Evolutionary conservation across 2,113 vertebrate genomes (phyloP).

Genomic region (Embiotoca jacksoni): DNA sequence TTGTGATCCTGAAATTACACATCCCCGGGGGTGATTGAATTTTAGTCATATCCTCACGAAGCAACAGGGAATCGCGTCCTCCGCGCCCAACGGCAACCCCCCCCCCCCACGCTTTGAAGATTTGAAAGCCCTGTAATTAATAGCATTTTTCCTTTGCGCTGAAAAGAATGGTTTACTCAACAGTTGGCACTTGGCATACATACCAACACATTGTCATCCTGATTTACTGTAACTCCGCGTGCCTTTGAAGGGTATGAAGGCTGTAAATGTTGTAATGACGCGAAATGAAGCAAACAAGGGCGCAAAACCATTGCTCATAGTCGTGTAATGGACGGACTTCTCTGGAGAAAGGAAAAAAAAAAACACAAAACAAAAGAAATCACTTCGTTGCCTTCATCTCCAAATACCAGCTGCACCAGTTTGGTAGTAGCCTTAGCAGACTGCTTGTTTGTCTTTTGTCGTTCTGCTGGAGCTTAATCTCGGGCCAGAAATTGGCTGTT

Average conservation of each 20-base stretch:
- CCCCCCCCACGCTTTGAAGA: constrained; percentile 78
- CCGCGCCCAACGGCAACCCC: constrained; percentile 52
- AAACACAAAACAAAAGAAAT: not conserved
- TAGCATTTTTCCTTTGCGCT: constrained; percentile 76
- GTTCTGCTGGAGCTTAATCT: constrained; percentile 72
- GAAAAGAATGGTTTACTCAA: constrained; percentile 80
- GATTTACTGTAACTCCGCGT: constrained; percentile 81
- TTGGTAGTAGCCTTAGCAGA: constrained; percentile 71
- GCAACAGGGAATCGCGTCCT: constrained; percentile 76
- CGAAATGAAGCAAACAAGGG: constrained; percentile 69
- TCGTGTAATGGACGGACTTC: constrained; percentile 18
- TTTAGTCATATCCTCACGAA: constrained; percentile 81
- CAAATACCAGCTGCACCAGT: constrained; percentile 39
- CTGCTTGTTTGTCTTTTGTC: constrained; percentile 78
- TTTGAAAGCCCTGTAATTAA: constrained; percentile 84
- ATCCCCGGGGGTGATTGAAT: constrained; percentile 68
- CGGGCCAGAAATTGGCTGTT: constrained; percentile 77
- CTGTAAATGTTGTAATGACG: constrained; percentile 78
- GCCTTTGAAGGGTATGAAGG: constrained; percentile 73
- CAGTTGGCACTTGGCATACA: constrained; percentile 82
- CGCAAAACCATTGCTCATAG: constrained; percentile 55
- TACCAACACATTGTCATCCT: constrained; percentile 83
- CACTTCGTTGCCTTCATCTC: constrained; percentile 62
- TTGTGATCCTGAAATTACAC: constrained; percentile 71
- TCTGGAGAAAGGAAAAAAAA: not conserved